Base-by-base conservation (phyloP, 2,888 invertebrate species). In the Erannis defoliaria region DNA sequence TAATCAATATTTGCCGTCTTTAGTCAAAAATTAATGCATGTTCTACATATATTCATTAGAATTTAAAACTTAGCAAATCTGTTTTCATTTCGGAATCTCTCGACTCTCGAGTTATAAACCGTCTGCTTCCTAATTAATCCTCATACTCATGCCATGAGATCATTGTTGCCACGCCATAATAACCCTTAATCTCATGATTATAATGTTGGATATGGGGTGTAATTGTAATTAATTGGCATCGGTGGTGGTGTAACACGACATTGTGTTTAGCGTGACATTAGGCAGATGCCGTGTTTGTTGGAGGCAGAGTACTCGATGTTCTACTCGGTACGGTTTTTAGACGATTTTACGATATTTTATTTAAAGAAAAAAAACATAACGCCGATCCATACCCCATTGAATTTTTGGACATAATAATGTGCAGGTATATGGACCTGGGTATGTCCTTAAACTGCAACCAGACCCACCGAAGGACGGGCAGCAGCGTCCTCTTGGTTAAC, bases 191-290 rank as follows among this genome's bases (percentile, higher is more conserved):
- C n/a, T 23, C 0, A 2, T 42, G 12, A 12, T 0, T 19, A 42
- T 49, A 48, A 46, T 6, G 56, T 35, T 21, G 31, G 18, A 37
- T 26, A 43, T 64, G 19, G 26, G 10, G 53, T 57, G 26, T 59
- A 46, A 59, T 40, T 51, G 38, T 23, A 40, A 43, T 48, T 83
- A 85, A 85, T 83, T 74, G 73, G 70, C 62, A n/a, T n/a, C n/a
- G 58, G 68, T 72, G 65, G 65, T 51, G 67, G 63, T 62, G 74
- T 72, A 70, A 88, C 88, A 85, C 80, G 83, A 78, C 77, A 77
- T 74, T 85, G 88, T 84, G 82, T 85, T 87, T 82, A 88, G 82
- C 72, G 74, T 64, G 63, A 68, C 81, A 85, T 87, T 85, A 83
- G 73, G 69, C 75, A 70, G 76, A 80, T 79, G 75, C 73, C 75